Conservation (phyloP, 35 echinoderm and acorn worm species). For the Acanthaster planci region DNA sequence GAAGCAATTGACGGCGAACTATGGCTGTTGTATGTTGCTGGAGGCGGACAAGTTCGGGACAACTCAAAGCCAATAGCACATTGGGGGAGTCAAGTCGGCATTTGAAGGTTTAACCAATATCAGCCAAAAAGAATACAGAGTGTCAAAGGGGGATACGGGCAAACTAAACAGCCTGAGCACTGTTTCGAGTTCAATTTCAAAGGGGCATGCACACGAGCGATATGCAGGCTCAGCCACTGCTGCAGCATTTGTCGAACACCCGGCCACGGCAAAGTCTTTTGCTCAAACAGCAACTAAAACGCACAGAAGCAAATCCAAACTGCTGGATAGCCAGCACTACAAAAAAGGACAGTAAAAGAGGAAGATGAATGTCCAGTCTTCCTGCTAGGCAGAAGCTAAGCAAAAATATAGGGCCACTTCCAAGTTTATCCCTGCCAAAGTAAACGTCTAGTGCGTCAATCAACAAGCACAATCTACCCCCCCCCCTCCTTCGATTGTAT, state of each 20-base stretch:
- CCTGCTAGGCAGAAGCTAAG: neutral
- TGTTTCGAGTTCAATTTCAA: too few species aligned
- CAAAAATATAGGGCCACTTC: neutral
- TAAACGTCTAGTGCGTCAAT: neutral
- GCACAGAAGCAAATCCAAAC: neutral
- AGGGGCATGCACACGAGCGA: too few species aligned
- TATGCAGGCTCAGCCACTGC: too few species aligned
- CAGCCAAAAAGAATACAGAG: neutral
- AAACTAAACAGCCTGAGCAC: too few species aligned
- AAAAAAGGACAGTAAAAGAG: too few species aligned
- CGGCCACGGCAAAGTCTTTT: neutral
- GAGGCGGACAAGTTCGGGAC: too few species aligned
- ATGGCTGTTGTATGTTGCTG: conserved; percentile 3
- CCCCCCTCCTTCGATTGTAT: neutral
- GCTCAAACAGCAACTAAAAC: neutral
- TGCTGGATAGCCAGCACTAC: too few species aligned
- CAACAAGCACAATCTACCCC: neutral
- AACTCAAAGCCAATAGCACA: neutral
- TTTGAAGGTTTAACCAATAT: too few species aligned
- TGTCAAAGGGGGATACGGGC: neutral
- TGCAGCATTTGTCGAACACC: too few species aligned
- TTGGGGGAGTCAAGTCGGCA: neutral
- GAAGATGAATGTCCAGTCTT: too few species aligned
- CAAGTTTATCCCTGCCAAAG: neutral
- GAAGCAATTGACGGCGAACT: conserved; percentile 3